A percentile compares a stretch with the other conserved stretches of the same genome.
phyloP scores from a whole-genome alignment of 2,888 invertebrate species.

The Plemyria rubiginata region DNA sequence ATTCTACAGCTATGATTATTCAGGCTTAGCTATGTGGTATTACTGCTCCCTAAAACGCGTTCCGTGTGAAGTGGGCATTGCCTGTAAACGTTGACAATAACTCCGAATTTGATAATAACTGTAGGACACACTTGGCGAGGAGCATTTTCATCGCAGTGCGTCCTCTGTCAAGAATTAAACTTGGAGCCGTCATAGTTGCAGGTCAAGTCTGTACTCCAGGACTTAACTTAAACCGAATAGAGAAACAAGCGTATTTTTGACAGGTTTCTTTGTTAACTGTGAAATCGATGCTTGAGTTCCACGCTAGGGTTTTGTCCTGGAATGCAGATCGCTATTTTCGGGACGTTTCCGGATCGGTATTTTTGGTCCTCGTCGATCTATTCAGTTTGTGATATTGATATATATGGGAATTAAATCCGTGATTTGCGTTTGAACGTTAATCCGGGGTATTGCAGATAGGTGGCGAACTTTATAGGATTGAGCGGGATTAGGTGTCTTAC shows the following conservation, averaged over 20 bases:
- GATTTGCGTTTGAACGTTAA: not conserved
- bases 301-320: slow-evolving; percentile 4
- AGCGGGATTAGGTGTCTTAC: slow-evolving; percentile 20
- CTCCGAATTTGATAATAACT: not conserved
- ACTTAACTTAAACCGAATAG: slow-evolving; percentile 1
- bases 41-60: too few relatives aligned
- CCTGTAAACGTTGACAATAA: not conserved
- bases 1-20: too few relatives aligned
- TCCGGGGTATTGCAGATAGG: slow-evolving; percentile 40
- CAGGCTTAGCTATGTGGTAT: too few relatives aligned
- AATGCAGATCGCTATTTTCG: slow-evolving; percentile 4
- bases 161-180: not conserved
- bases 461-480: slow-evolving; percentile 29
- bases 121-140: not conserved
- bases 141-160: not conserved
- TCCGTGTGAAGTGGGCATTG: too few relatives aligned
- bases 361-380: slow-evolving; percentile 12
- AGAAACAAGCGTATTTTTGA: not conserved
- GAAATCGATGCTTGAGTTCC: slow-evolving; percentile 5
- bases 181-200: not conserved
- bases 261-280: not conserved
- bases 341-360: slow-evolving; percentile 13
- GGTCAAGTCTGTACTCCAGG: not conserved
- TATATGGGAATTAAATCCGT: slow-evolving; percentile 35
- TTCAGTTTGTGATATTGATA: slow-evolving; percentile 31